Evolutionary conservation across 2,888 invertebrate species (phyloP), one percentile per base, ranked within the genome.

Genomic region (Thelaira solivaga): DNA sequence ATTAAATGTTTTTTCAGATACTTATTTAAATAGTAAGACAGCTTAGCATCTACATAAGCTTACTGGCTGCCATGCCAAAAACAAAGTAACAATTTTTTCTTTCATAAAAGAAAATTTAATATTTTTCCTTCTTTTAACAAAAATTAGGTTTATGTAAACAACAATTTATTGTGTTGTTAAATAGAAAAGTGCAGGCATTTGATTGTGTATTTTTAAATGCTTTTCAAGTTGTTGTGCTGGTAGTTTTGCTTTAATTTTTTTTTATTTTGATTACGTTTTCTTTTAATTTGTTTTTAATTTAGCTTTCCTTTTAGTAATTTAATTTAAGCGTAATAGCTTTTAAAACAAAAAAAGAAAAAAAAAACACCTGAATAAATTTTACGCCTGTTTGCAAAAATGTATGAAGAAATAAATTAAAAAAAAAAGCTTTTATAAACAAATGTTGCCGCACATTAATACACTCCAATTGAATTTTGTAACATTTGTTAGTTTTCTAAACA

Each of bases 331-430:
- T 39, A 57, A 47, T 11, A 39, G 16, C 61, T 29, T 34, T n/a
- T n/a, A n/a, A n/a, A n/a, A n/a, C n/a, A n/a, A n/a, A n/a, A n/a
- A n/a, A n/a, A n/a, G n/a, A n/a, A 6, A 61, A 51, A 36, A 22
- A 53, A 61, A 74, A 67, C 51, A 67, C 51, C 29, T 43, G 67
- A 41, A 61, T 61, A 74, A 74, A 61, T 67, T 74, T 74, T 34
- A 67, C 45, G 67, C 18, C 53, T 59, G 36, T 29, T 65, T 41
- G 59, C 55, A 26, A 13, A 68, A 67, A 13, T 26, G 31, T 13
- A 34, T n/a, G 26, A 18, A 41, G 53, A 51, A 7, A n/a, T n/a
- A n/a, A n/a, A n/a, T n/a, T 45, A 26, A 26, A 16, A 6, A 39
- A 43, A 51, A 41, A 7, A 51, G 18, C 16, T 47, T 20, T 16